Evolutionary conservation across 2,888 invertebrate species (phyloP), one percentile per base, ranked within the genome.

Genomic region (Parthenolecanium corni): DNA sequence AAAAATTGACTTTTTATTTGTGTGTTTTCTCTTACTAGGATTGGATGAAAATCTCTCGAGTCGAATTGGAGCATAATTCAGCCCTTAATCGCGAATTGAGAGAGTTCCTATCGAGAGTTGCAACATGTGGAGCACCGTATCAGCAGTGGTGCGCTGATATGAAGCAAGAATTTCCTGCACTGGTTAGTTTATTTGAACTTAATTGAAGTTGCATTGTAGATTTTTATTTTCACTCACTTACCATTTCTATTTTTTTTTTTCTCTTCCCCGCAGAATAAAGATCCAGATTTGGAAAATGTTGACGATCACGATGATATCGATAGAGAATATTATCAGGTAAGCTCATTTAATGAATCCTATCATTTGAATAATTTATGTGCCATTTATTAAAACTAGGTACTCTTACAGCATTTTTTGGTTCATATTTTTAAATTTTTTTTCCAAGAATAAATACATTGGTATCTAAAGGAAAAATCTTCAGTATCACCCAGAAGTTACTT

Each of bases 101-200:
- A 64, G 79, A 79, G 65, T 78, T 80, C 68, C 72, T 79, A 62
- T 72, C 74, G 65, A 76, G 77, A 69, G 74, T 78, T 57, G 74
- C 76, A 5, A 72, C 75, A 14, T 75, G 79, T 57, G 79, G 79
- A 25, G 73, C 75, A 12, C 77, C 77, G 31, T 79, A 79, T 70
- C 75, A 77, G 65, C 73, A 74, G 56, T 79, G 79, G 78, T 72
- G 73, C 64, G 70, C 71, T 31, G 74, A 74, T 62, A 71, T 74
- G 36, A 64, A 71, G 31, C 72, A 72, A 64, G 71, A 74, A 56
- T 74, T 73, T 66, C 71, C 73, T 36, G 69, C 70, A 14, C 68
- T 74, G 69, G 74, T 74, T 66, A 31, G 9, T 31, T 31, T 31
- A 4, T 31, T 31, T 31, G 31, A 31, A 6, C 9, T 6, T 31